A percentile compares a stretch with the other conserved stretches of the same genome.
Conservation (phyloP, 1,140 invertebrate genomes). For the Geopemphigus sp. region DNA sequence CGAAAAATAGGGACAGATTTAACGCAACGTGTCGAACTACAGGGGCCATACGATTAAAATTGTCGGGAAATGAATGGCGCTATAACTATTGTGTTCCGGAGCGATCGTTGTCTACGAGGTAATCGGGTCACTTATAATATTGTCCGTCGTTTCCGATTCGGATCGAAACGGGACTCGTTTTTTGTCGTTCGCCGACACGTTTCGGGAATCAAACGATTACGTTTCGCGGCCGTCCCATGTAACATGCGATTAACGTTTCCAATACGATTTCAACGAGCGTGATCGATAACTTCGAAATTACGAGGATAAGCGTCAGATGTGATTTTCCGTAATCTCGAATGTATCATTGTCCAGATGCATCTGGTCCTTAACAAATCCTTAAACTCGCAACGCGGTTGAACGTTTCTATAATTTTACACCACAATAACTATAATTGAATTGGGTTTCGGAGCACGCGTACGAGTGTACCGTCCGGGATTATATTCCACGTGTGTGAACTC, state of each 20-base stretch:
- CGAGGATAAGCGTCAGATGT: background rate
- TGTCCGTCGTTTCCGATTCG: no score
- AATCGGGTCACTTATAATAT: no score
- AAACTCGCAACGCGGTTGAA: background rate
- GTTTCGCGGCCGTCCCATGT: background rate
- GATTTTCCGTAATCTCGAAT: background rate
- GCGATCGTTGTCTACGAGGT: no score
- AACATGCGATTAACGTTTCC: background rate
- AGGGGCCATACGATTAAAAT: no score
- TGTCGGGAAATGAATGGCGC: no score
- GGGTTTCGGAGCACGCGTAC: background rate
- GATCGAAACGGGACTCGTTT: no score
- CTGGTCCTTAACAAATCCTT: background rate
- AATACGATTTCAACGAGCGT: background rate
- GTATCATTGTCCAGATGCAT: background rate
- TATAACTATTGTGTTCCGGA: no score
- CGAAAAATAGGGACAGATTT: no score
- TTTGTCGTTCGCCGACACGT: no score
- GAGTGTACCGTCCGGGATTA: background rate
- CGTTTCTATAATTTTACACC: background rate
- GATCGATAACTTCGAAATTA: background rate
- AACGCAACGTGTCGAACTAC: no score
- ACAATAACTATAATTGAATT: slow-evolving; percentile 14
- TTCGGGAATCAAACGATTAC: no score
- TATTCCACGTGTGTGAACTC: background rate